Conservation (phyloP, 2,888 invertebrate genomes). For the Dicranocentrus wangi region DNA sequence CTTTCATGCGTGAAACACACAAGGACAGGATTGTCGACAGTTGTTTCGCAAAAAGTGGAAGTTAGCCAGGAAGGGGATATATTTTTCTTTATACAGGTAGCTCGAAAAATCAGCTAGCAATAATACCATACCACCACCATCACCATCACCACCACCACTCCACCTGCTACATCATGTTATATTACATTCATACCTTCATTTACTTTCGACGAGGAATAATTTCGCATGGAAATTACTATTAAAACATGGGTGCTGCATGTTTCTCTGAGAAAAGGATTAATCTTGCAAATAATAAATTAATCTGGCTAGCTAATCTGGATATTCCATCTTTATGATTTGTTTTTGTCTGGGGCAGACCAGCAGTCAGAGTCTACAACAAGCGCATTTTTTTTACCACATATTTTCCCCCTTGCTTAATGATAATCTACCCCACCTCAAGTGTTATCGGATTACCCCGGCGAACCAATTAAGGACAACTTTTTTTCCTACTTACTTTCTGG, state of each 20-base stretch:
- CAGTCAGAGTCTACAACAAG: too few species aligned
- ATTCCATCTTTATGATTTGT: conserved; percentile 50
- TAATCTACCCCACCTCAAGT: too few species aligned
- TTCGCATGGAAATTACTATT: too few species aligned
- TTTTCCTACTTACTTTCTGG: too few species aligned
- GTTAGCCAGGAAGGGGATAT: too few species aligned
- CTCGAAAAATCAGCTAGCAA: not conserved
- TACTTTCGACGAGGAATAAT: too few species aligned
- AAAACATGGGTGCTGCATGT: too few species aligned
- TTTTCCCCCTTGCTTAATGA: too few species aligned
- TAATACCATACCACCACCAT: not conserved
- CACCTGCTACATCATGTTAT: not conserved
- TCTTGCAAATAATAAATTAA: conserved; percentile 58
- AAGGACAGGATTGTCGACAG: conserved; percentile 60
- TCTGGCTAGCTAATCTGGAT: conserved; percentile 40
- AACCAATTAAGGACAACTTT: too few species aligned
- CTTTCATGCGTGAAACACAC: conserved; percentile 48
- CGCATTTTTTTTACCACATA: too few species aligned
- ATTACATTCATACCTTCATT: not conserved
- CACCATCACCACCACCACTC: not conserved
- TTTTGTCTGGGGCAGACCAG: conserved; percentile 2
- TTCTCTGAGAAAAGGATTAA: conserved; percentile 45
- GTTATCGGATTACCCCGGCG: too few species aligned
- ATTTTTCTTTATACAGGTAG: too few species aligned
- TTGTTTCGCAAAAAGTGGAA: conserved; percentile 22